phyloP scores from a whole-genome alignment of 2,888 invertebrate genomes.

The Eupeodes luniger region DNA sequence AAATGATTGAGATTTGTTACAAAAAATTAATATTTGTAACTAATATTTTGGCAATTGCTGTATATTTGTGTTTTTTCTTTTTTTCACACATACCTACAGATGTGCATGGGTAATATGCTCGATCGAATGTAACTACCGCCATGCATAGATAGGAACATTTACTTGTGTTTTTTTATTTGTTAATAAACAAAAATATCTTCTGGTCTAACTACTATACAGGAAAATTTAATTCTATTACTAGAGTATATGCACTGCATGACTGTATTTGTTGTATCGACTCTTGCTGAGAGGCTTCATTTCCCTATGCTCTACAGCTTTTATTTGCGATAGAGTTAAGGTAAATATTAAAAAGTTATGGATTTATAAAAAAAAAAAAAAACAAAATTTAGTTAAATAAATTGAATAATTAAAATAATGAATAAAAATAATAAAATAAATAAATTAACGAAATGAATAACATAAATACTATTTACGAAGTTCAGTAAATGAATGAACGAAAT shows the following conservation, averaged over 20 bases:
- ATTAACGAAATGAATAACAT: too few relatives aligned
- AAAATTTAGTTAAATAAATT: too few relatives aligned
- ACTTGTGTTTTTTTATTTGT: conserved; percentile 16
- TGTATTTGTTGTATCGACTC: neutral
- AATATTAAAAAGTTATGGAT: neutral
- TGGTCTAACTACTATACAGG: neutral
- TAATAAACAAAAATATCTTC: conserved; percentile 10
- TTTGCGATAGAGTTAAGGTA: too few relatives aligned
- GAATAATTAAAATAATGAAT: too few relatives aligned
- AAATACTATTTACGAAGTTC: too few relatives aligned
- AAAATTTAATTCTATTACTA: neutral
- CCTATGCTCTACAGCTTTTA: neutral
- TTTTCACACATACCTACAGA: neutral
- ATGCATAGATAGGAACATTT: neutral
- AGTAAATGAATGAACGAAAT: too few relatives aligned
- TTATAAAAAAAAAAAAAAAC: neutral
- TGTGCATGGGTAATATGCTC: too few relatives aligned
- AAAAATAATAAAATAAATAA: too few relatives aligned
- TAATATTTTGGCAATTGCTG: too few relatives aligned
- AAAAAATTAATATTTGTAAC: too few relatives aligned
- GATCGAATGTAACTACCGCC: neutral
- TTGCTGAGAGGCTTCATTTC: neutral
- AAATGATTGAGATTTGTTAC: too few relatives aligned
- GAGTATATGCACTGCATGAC: neutral
- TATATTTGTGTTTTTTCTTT: neutral